phyloP scores from a whole-genome alignment of 2,113 vertebrate genomes.

The Xenus cinereus region DNA sequence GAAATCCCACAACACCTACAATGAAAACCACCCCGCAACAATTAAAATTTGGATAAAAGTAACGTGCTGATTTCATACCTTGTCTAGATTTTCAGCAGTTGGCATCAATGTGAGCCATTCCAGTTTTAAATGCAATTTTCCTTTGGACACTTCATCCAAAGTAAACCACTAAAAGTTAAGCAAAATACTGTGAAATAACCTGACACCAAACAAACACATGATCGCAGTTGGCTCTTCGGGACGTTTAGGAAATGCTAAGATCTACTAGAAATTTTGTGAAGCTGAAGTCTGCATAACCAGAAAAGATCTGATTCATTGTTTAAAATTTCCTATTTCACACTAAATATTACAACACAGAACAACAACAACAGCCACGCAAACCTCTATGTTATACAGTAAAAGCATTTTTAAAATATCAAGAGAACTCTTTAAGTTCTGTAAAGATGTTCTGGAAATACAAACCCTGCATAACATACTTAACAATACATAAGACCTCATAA shows the following conservation, averaged over 20 bases:
- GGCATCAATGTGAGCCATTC: slow-evolving; percentile 89
- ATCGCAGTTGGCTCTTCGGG: not conserved
- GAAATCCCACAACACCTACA: no score
- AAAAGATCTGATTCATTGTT: not conserved
- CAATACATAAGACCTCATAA: not conserved
- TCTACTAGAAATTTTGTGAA: not conserved
- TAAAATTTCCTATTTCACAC: not conserved
- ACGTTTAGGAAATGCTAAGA: not conserved
- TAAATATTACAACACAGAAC: not conserved
- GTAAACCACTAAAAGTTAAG: slow-evolving; percentile 85
- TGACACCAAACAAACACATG: not conserved
- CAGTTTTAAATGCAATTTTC: slow-evolving; percentile 90
- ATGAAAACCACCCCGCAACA: not conserved
- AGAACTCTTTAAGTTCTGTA: not conserved
- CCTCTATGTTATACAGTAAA: accelerated
- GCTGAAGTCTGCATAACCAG: not conserved
- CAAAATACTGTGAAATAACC: not conserved
- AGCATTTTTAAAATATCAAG: not conserved
- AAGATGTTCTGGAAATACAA: not conserved
- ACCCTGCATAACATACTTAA: not conserved
- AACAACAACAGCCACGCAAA: not conserved
- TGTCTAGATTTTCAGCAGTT: slow-evolving; percentile 81
- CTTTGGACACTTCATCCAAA: slow-evolving; percentile 85
- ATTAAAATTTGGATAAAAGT: not conserved
- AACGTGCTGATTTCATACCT: slow-evolving; percentile 74